Base-by-base conservation (phyloP, 35 echinoderm and acorn worm genomes). In the Stichopus chloronotus region DNA sequence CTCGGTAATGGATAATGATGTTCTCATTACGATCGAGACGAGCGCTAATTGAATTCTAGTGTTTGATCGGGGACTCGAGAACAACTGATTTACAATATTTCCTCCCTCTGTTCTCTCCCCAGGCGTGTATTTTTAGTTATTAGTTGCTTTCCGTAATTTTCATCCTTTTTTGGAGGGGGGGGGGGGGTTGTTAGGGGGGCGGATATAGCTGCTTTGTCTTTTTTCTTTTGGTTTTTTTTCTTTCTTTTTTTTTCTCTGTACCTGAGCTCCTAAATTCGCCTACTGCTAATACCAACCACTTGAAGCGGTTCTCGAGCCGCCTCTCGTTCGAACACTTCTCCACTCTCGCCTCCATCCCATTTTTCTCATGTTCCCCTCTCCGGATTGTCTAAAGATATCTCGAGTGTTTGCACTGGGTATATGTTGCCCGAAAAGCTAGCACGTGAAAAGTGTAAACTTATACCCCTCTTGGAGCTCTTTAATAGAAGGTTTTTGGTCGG, bases 341-440 rank as follows among this genome's bases (percentile, higher is more conserved):
- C 55, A 21, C 55, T 85, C 82, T 85, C 58, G 14, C 82, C 82
- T 23, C 57, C 52, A 56, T 85, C 82, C 55, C 55, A 58, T 58
- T 85, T 85, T 58, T 58, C 82, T 85, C 82, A 85, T 85, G 82
- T 85, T 85, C 82, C 82, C 82, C 53, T 85, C 82, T 85, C 82
- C 55, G 58, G 52, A 58, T 20, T 58, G 57, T 85, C 55, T 85
- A 85, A 85, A 85, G 82, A 85, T 58, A 85, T 85, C 82, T 85
- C 17, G 82, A 85, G 82, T 85, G 82, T 85, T 85, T 85, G 82
- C 82, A 85, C 82, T 85, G 57, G 17, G 82, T 58, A 85, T 85
- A 85, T 85, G 82, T 85, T 85, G 82, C 82, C 82, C 55, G 57
- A 85, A 58, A 85, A 85, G 82, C 82, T 58, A 9, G 56, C 57